Evolutionary conservation across 2,888 invertebrate genomes (phyloP), one percentile per base, ranked within the genome.

Genomic region (Diplazon laetatorius): DNA sequence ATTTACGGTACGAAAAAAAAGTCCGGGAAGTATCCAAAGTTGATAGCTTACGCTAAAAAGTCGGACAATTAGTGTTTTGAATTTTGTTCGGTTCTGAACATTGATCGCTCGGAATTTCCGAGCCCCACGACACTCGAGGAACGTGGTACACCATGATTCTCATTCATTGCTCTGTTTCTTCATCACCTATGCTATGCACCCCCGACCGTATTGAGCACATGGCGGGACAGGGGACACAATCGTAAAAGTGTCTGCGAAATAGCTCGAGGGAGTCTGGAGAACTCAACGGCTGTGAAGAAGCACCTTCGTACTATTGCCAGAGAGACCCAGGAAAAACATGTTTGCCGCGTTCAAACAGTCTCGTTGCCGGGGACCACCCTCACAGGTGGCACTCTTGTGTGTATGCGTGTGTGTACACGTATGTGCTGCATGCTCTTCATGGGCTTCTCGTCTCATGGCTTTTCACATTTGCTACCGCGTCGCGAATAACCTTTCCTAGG

Each of bases 301-400:
- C 57, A 48, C 59, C 57, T 30, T 37, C 55, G 35, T 59, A 72
- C 48, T 59, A 52, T 55, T 69, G 10, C 73, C 59, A 25, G n/a
- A 30, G 62, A 35, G 52, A 60, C 74, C 65, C 60, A 50, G 65
- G 73, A 73, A 82, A 82, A 80, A 83, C 82, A 82, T 81, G 80
- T 83, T 83, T 81, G 76, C 81, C 59, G 68, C 72, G 76, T 76
- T 60, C 78, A 81, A 82, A 82, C 76, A 78, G 78, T 73, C 80
- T 79, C 72, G 76, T 72, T 77, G 65, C 76, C 70, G 48, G 62
- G 50, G 68, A 18, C 66, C 72, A 74, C 76, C 70, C 74, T 75
- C 78, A 76, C 76, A 71, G 62, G 55, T 78, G 25, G 62, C 71
- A 65, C 72, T 75, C 69, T n/a, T n/a, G n/a, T n/a, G n/a, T n/a